Evolutionary conservation across 2,797 vertebrate genomes (phyloP).

Genomic region (Danio choprae): DNA sequence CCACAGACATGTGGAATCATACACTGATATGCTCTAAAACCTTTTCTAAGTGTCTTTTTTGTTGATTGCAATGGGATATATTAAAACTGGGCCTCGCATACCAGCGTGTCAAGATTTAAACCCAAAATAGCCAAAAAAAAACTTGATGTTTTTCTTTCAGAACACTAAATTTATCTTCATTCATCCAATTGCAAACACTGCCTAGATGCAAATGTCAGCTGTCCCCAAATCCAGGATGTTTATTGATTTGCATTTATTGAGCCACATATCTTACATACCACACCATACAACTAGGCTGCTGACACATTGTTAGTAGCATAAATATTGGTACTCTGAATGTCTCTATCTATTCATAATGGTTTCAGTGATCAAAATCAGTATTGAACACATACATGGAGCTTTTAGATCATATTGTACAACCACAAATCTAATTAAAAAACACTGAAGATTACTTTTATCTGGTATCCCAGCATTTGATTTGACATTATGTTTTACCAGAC

Average conservation of each 20-base stretch:
- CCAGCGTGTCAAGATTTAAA: not conserved
- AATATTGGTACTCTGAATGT: not conserved
- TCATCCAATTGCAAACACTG: not conserved
- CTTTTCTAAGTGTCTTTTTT: slow-evolving; percentile 1
- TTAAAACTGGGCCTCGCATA: not conserved
- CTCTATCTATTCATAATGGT: not conserved
- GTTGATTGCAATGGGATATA: not conserved
- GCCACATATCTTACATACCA: not conserved
- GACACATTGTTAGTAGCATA: not conserved
- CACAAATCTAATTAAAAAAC: not conserved
- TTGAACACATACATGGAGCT: not conserved
- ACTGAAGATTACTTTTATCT: not conserved
- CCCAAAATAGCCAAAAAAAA: not conserved
- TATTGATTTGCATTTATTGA: slow-evolving; percentile 20
- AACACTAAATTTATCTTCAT: not conserved
- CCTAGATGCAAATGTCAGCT: slow-evolving; percentile 16
- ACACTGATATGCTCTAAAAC: not conserved
- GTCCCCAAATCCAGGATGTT: not conserved
- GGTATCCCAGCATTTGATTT: not conserved
- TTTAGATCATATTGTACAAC: not conserved
- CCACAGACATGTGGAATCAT: slow-evolving; percentile 2
- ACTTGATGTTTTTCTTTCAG: not conserved
- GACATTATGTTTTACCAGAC: not conserved
- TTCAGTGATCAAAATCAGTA: not conserved
- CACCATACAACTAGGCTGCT: not conserved